Base-by-base conservation (phyloP, 2,888 invertebrate genomes). In the Dendrolimus pini region DNA sequence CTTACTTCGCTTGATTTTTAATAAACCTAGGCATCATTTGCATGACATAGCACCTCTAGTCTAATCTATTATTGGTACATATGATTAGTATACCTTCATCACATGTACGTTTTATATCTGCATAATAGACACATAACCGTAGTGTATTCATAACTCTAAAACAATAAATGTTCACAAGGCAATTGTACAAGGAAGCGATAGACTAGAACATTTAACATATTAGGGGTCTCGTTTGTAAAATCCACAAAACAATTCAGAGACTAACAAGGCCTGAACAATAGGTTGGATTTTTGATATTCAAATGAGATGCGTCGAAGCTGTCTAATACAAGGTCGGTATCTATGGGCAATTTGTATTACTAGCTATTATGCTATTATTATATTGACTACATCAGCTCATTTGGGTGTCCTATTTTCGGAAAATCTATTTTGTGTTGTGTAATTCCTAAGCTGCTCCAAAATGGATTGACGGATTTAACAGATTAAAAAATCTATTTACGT, bases 231-330 rank as follows among this genome's bases (percentile, higher is more conserved):
- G 62, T 65, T 70, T 70, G 62, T 58, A 63, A 69, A 67, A 69
- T 60, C 56, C 61, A 70, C 64, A 61, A 65, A 63, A 60, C 61
- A 61, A 60, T 63, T 66, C 66, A 66, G 61, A 72, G 69, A 71
- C 67, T 71, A 71, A 72, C 66, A 65, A 61, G 64, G 63, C 59
- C 61, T 58, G 61, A 78, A 83, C 82, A 84, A 82, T 83, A 70
- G 74, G 61, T 69, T 71, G 63, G 67, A 71, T 69, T 74, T 74
- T 69, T 80, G 75, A 82, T 76, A 81, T 74, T 77, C 72, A 73
- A 79, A 79, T 69, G 67, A 74, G 77, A 77, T 76, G 70, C 69
- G 72, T 80, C 77, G 68, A 10, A 81, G 74, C 75, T 79, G 82
- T 81, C 78, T 70, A 70, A 68, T 55, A 60, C 77, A 80, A 80